phyloP scores from a whole-genome alignment of 2,888 invertebrate genomes.

The Netelia virgata region DNA sequence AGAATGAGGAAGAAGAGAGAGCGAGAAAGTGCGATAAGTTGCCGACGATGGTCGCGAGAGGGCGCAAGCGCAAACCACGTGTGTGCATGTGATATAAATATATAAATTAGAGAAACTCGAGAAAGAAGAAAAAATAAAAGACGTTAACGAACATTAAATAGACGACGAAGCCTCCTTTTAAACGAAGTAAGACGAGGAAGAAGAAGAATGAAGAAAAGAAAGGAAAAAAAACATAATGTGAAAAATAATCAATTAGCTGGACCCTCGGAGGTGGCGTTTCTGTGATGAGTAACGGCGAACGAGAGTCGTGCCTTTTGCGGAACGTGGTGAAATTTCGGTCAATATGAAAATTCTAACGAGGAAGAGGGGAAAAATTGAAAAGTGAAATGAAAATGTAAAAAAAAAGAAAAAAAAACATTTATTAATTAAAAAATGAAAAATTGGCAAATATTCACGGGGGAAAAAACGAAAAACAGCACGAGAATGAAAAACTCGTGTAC shows the following conservation, averaged over 20 bases:
- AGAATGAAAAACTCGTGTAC: neutral
- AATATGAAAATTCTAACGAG: neutral
- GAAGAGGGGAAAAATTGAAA: neutral
- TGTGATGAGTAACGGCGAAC: slow-evolving; percentile 66
- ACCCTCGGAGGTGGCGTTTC: slow-evolving; percentile 47
- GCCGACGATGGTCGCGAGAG: slow-evolving; percentile 47
- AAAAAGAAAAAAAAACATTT: neutral
- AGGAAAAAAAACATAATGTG: too few relatives aligned
- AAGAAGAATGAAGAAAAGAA: too few relatives aligned
- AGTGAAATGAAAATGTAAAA: neutral
- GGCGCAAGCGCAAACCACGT: slow-evolving; percentile 25
- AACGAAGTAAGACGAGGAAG: slow-evolving; percentile 3
- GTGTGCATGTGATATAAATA: slow-evolving; percentile 66
- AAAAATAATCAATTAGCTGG: slow-evolving; percentile 45
- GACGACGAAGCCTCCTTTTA: slow-evolving; percentile 55
- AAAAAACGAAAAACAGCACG: neutral
- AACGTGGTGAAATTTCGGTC: neutral
- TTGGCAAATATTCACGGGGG: neutral
- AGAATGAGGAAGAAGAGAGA: slow-evolving; percentile 15
- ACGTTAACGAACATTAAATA: slow-evolving; percentile 18
- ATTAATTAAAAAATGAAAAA: neutral
- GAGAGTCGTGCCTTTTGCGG: slow-evolving; percentile 25
- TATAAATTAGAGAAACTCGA: slow-evolving; percentile 34
- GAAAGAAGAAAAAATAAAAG: slow-evolving; percentile 24
- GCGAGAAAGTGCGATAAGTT: slow-evolving; percentile 46